Conservation (phyloP, 2,797 vertebrate species). For the Mormyrops boulengeri region DNA sequence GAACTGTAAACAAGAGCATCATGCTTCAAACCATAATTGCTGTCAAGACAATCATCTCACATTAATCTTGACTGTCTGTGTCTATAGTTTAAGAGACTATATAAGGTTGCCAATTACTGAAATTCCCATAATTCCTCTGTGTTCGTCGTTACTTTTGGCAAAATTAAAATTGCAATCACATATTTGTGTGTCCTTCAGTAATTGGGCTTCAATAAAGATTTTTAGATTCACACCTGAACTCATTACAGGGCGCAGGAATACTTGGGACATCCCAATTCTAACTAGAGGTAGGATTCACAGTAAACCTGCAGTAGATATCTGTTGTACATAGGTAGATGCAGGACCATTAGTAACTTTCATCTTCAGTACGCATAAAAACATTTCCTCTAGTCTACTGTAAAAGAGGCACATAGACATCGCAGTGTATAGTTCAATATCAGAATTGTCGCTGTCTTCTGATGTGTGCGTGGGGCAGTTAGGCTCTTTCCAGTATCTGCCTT, state of each 20-base stretch:
- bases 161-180: background rate
- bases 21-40: background rate
- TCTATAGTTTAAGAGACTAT: background rate
- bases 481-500: background rate
- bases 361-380: background rate
- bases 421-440: background rate
- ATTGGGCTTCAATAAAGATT: background rate
- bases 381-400: background rate
- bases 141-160: background rate
- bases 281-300: background rate
- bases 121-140: background rate
- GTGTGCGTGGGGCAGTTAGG: background rate
- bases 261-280: background rate
- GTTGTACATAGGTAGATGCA: background rate
- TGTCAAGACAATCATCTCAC: background rate
- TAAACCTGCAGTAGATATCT: background rate
- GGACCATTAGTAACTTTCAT: background rate
- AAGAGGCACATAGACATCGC: background rate
- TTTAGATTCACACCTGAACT: background rate
- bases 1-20: constrained; percentile 3
- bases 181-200: background rate
- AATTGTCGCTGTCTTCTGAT: background rate
- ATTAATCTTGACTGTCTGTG: background rate
- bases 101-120: background rate
- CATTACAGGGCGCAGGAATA: background rate